Evolutionary conservation across 2,113 vertebrate genomes (phyloP).

Genomic region (Propithecus coquereli): DNA sequence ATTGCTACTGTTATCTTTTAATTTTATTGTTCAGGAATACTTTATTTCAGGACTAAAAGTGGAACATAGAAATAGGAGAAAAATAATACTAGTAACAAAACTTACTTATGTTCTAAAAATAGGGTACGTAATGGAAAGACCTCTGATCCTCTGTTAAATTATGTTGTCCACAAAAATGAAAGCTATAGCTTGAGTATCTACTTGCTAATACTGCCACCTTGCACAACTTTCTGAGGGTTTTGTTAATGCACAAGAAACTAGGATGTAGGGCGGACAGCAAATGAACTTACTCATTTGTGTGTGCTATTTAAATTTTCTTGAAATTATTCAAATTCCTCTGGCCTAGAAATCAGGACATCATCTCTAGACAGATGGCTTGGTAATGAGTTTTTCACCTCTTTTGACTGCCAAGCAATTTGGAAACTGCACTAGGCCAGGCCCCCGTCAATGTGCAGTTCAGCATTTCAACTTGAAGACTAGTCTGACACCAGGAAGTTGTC

Average conservation of each 20-base stretch:
- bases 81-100: not conserved
- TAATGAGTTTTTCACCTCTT: slow-evolving; percentile 72
- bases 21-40: not conserved
- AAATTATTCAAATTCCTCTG: slow-evolving; percentile 50
- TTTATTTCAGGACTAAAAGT: not conserved
- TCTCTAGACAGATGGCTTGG: slow-evolving; percentile 69
- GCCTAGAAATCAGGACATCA: slow-evolving; percentile 57
- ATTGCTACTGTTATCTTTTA: not conserved
- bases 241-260: not conserved
- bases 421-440: slow-evolving; percentile 17
- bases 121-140: not conserved
- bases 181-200: not conserved
- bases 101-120: not conserved
- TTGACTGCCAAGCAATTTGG: slow-evolving; percentile 47
- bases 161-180: not conserved
- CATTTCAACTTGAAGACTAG: slow-evolving; percentile 51
- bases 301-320: slow-evolving; percentile 53
- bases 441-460: slow-evolving; percentile 14
- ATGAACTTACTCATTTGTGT: not conserved
- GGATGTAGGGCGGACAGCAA: not conserved
- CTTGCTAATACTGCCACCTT: not conserved
- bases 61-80: not conserved
- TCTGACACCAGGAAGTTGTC: slow-evolving; percentile 59
- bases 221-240: not conserved
- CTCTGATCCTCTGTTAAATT: not conserved